Conservation (phyloP, 2,888 invertebrate genomes). For the Anthrax anthrax region DNA sequence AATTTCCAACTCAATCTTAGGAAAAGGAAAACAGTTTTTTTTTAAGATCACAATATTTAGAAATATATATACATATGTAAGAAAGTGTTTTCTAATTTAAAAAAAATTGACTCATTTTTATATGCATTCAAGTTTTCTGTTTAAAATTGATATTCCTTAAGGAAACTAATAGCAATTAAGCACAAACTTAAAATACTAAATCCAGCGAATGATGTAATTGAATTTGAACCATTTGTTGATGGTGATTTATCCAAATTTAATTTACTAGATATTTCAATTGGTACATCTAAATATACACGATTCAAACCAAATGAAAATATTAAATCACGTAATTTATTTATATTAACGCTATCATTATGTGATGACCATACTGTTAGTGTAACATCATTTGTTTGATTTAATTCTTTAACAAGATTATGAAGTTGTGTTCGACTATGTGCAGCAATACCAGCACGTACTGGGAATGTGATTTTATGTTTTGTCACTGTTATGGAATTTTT, state of each 20-base stretch:
- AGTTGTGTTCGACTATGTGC: conserved; percentile 49
- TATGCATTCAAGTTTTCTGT: too few species aligned
- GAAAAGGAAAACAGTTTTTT: too few species aligned
- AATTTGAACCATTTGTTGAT: not conserved
- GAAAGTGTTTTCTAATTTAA: too few species aligned
- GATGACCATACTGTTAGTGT: conserved; percentile 73
- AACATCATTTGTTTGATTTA: conserved; percentile 24
- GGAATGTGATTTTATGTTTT: conserved; percentile 63
- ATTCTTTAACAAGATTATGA: conserved; percentile 40
- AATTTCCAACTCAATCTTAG: too few species aligned
- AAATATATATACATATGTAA: too few species aligned
- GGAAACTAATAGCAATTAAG: not conserved
- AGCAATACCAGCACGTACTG: conserved; percentile 56
- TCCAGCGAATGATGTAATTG: conserved; percentile 17
- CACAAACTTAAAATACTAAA: conserved; percentile 21
- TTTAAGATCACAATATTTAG: too few species aligned
- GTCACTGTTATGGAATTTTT: conserved; percentile 27
- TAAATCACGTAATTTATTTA: conserved; percentile 46
- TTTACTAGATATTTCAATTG: conserved; percentile 41
- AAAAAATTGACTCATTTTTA: too few species aligned
- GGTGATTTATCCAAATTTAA: conserved; percentile 24
- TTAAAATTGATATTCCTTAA: not conserved
- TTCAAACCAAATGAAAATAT: conserved; percentile 51
- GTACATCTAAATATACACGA: conserved; percentile 65
- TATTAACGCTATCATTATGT: conserved; percentile 50